phyloP scores from a whole-genome alignment of 2,888 invertebrate species.

The Noctua pronuba region DNA sequence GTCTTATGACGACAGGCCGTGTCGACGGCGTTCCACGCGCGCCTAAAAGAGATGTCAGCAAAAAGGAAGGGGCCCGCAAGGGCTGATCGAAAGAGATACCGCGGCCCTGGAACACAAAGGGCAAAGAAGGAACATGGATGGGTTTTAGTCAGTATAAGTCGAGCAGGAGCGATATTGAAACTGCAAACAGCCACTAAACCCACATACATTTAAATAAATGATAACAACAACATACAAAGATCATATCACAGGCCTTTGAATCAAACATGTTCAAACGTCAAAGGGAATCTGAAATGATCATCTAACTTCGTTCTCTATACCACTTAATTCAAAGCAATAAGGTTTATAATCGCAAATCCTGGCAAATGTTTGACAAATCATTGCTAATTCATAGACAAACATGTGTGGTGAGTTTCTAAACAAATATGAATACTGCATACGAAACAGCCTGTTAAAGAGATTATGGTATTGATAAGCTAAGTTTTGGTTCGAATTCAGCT shows the following conservation, averaged over 20 bases:
- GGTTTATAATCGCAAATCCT: not conserved
- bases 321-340: conserved; percentile 19
- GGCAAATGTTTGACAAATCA: conserved; percentile 48
- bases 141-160: too few relatives aligned
- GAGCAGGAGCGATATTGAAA: not conserved
- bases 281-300: conserved; percentile 54
- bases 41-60: too few relatives aligned
- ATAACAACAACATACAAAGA: conserved; percentile 27
- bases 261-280: conserved; percentile 57
- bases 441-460: conserved; percentile 33
- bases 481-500: not conserved
- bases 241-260: conserved; percentile 63
- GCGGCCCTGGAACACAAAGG: too few relatives aligned
- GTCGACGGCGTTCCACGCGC: too few relatives aligned
- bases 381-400: conserved; percentile 63
- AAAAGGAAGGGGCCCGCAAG: too few relatives aligned
- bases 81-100: too few relatives aligned
- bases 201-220: conserved; percentile 48
- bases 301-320: not conserved
- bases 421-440: conserved; percentile 58
- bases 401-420: conserved; percentile 54
- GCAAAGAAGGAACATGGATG: too few relatives aligned
- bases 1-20: too few relatives aligned
- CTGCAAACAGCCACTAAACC: not conserved
- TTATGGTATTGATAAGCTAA: conserved; percentile 42